Base-by-base conservation (phyloP, 2,113 vertebrate genomes). In the Corythaeola cristata region DNA sequence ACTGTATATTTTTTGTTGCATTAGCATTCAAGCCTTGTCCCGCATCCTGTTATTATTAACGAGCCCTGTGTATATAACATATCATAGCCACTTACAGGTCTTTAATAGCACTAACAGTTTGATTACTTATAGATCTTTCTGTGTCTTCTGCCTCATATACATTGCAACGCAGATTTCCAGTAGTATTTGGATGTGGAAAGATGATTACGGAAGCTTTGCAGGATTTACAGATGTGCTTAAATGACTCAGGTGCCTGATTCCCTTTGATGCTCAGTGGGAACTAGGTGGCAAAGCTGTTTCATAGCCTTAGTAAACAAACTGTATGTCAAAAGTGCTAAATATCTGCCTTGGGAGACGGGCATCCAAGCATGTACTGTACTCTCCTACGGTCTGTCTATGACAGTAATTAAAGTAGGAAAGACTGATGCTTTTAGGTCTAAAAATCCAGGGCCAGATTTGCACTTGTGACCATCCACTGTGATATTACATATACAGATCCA, bases 241-340 rank as follows among this genome's bases (percentile, higher is more conserved):
- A 75, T 96, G 18, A 89, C 88, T 96, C 92, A 87, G 86, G 84
- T 82, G 49, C 83, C 83, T 93, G 91, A 93, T 90, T 93, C 83
- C 53, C 53, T 93, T 92, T 60, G 86, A 68, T 1, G 4, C 80
- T 58, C 76, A 30, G 63, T 83, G 67, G 74, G 55, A 95, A 59
- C 47, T 83, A 35, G 85, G 72, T 80, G 37, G 55, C 55, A 95
- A 69, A 90, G 63, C 63, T 76, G 23, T 78, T 96, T 56, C 56
- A 30, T 87, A 64, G 67, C 66, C 78, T 83, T 47, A 77, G 78
- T 60, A 73, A 88, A 50, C 0, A 0, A 85, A 49, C 24, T 87
- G 6, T 49, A 71, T 30, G 30, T 83, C 58, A 37, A 66, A 85
- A 69, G 26, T 79, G 49, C 91, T 85, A 74, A 85, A 68, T 93